These are phyloP conservation scores for Peromyscus attwateri DNA, from an alignment of 2,797 vertebrate genomes.

Conservation along the genomic window DNA sequence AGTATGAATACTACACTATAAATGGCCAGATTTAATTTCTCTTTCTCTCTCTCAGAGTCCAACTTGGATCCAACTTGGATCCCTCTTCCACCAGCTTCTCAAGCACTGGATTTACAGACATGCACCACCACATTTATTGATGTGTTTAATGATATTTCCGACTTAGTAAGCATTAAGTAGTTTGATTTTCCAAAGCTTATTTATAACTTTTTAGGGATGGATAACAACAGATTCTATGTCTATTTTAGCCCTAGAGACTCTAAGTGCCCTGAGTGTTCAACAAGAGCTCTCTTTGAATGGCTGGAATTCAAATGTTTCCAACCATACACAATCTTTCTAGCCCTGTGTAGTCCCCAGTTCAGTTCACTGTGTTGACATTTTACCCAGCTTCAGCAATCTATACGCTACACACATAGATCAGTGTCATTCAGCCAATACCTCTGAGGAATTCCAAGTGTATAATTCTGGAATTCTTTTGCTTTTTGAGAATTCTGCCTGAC, in stretches of 20 bases:
- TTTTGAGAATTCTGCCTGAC: neutral
- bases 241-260: neutral
- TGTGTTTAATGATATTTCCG: neutral
- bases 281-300: neutral
- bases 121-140: neutral
- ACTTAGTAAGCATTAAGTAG: neutral
- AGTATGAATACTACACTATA: neutral
- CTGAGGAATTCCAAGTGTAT: neutral
- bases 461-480: neutral
- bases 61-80: neutral
- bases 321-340: neutral
- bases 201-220: neutral
- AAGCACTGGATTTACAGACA: neutral
- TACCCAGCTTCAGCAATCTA: neutral
- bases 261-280: neutral
- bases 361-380: neutral
- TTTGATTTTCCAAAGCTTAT: neutral
- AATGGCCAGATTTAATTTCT: neutral
- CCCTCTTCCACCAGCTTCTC: neutral
- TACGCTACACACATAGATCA: accelerated
- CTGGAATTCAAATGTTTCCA: neutral
- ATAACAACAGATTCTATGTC: neutral
- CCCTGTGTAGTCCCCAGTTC: neutral
- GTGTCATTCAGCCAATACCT: neutral
- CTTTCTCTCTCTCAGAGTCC: neutral